Percentiles rank a stretch among this genome's conserved stretches.
These are phyloP conservation scores for Chloroceryle aenea DNA, from an alignment of 2,113 vertebrate species.

Conservation along the genomic window DNA sequence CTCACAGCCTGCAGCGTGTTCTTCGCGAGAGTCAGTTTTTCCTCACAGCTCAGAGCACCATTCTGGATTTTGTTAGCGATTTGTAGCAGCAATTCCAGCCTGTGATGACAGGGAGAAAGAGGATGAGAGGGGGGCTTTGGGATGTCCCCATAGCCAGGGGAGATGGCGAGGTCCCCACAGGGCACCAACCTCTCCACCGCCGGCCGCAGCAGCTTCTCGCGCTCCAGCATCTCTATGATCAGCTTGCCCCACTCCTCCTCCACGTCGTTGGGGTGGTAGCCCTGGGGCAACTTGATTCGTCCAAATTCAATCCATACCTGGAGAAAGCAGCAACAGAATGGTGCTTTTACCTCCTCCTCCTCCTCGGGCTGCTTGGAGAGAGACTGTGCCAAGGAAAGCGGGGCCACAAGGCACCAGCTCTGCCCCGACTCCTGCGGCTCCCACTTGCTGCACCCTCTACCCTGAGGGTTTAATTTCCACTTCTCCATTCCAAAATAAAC, in stretches of 20 bases:
- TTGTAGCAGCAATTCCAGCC: constrained; percentile 93
- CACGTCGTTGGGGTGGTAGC: constrained; percentile 93
- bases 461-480: not conserved
- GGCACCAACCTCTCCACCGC: constrained; percentile 89
- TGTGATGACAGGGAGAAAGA: constrained; percentile 49
- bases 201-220: constrained; percentile 92
- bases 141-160: not conserved
- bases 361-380: not conserved
- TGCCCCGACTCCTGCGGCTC: rapidly evolving
- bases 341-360: not conserved
- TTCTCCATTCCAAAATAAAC: not conserved
- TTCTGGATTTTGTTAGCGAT: constrained; percentile 98
- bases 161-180: rapidly evolving
- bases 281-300: constrained; percentile 92
- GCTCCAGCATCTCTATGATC: constrained; percentile 97
- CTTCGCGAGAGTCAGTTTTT: constrained; percentile 94
- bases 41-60: constrained; percentile 93
- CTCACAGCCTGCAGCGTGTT: constrained; percentile 97
- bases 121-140: not conserved
- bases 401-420: not conserved
- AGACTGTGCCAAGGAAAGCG: not conserved
- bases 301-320: constrained; percentile 98
- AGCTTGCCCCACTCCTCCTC: constrained; percentile 99
- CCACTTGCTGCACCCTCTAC: not conserved
- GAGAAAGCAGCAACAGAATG: not conserved